Conservation (phyloP, 30 jellyfish, hydroid and myxozoan species). For the Mastigias papua region DNA sequence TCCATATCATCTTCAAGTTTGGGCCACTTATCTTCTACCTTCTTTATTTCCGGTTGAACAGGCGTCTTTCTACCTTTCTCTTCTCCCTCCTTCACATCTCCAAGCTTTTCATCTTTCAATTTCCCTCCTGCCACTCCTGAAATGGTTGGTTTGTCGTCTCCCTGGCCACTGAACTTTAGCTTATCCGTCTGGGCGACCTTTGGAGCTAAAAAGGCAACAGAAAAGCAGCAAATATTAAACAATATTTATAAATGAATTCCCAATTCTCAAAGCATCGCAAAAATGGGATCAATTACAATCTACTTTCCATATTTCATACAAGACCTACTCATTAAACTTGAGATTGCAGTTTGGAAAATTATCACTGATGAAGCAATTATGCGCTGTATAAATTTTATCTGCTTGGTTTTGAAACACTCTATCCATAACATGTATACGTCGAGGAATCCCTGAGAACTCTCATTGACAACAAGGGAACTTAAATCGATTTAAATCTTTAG, state of each 20-base stretch:
- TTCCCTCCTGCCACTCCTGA: neutral
- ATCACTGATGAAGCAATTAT: too few species aligned
- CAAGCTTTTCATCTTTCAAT: neutral
- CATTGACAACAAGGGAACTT: too few species aligned
- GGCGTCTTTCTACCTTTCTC: neutral
- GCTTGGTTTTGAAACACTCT: too few species aligned
- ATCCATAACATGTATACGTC: too few species aligned
- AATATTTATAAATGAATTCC: neutral
- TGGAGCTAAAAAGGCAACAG: neutral
- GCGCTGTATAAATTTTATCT: too few species aligned
- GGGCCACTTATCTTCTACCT: slow-evolving; percentile 11
- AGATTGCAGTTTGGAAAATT: too few species aligned
- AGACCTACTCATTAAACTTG: too few species aligned
- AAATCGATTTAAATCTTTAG: too few species aligned
- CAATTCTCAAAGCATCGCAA: too few species aligned
- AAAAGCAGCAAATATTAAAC: neutral
- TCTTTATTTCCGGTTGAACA: slow-evolving; percentile 48
- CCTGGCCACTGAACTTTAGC: neutral
- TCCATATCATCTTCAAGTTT: neutral
- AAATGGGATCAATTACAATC: too few species aligned
- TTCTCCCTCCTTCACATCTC: neutral
- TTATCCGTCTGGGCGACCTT: neutral
- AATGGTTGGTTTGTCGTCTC: neutral
- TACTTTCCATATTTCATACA: too few species aligned
- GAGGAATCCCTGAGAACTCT: too few species aligned